A percentile compares a stretch with the other conserved stretches of the same genome.
Conservation (phyloP, 2,888 invertebrate species). For the Drosophila melanocephala region DNA sequence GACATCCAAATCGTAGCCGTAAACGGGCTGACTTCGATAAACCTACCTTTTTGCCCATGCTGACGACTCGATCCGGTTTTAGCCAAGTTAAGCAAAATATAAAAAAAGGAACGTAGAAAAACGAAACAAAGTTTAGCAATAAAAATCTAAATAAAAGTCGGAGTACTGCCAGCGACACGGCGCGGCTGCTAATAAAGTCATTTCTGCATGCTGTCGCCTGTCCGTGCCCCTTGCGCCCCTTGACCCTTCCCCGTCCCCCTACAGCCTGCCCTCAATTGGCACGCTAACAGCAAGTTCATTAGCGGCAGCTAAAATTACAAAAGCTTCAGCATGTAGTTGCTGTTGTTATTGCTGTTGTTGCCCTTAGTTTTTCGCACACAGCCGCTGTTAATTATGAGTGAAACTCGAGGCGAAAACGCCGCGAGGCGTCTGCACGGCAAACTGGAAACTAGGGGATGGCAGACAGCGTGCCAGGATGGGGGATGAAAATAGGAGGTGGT, state of each 20-base stretch:
- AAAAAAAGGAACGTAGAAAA: conserved; percentile 40
- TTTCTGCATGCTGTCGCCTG: conserved; percentile 65
- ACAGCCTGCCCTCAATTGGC: conserved; percentile 29
- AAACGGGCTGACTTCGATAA: conserved; percentile 52
- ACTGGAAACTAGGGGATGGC: neutral
- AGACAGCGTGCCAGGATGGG: neutral
- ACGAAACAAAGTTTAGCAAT: conserved; percentile 77
- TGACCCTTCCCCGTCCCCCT: neutral
- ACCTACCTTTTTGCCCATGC: conserved; percentile 7
- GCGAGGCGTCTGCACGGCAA: conserved; percentile 34
- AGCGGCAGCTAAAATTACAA: conserved; percentile 68
- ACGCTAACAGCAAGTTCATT: conserved; percentile 59
- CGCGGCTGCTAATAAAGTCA: conserved; percentile 73
- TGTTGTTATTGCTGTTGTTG: conserved; percentile 26
- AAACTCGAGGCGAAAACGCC: conserved; percentile 46
- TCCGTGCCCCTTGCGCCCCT: conserved; percentile 1
- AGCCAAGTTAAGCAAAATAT: conserved; percentile 33
- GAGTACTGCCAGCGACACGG: conserved; percentile 40
- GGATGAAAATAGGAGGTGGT: neutral
- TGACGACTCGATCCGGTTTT: neutral
- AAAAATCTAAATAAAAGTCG: conserved; percentile 74
- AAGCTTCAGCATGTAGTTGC: conserved; percentile 9
- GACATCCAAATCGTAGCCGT: conserved; percentile 45
- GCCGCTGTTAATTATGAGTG: conserved; percentile 71
- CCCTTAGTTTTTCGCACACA: conserved; percentile 44